Evolutionary conservation across 1,140 invertebrate genomes (phyloP), one percentile per base, ranked within the genome.

Genomic region (Anastatus disparis): DNA sequence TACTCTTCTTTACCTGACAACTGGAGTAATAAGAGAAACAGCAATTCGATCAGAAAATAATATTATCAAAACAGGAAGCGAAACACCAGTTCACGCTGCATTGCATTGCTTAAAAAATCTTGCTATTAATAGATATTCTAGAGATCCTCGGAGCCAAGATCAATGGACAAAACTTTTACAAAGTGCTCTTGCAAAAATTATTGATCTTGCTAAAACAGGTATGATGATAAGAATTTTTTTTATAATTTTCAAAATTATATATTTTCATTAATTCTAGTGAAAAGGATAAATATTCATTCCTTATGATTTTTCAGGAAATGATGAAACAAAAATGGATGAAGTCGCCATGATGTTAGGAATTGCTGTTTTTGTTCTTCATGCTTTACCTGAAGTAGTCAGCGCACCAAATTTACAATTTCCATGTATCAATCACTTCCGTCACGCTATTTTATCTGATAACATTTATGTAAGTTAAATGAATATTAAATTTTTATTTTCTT

Each of bases 371-470:
- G 90, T 97, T 53, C 88, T 95, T 8, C 91, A 94, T 76, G 92
- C 93, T 12, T 91, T 93, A 1, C 87, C 91, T 4, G 88, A 92
- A 70, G 92, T 96, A 10, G 90, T 93, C 10, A 87, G 89, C 38
- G 90, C 92, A 9, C 91, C 93, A 2, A 93, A 94, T 77, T 83
- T 99, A 29, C 93, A 95, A 81, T 95, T 95, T 86, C 96, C 96
- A 2, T 96, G 94, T 78, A 94, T 98, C 73, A 97, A 98, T 87
- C 91, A 97, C 74, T 96, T 97, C 80, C 89, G 94, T 55, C 93
- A 95, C 74, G 93, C 94, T 76, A 89, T 98, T 71, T 92, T 96
- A 78, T 93, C 91, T 15, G 82, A 89, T 9, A 90, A 92, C 81
- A 85, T 91, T 40, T 85, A 90, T 79, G 94, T 96, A 83, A 86